Conservation (phyloP, 2,113 vertebrate species). For the Dascyllus trimaculatus region DNA sequence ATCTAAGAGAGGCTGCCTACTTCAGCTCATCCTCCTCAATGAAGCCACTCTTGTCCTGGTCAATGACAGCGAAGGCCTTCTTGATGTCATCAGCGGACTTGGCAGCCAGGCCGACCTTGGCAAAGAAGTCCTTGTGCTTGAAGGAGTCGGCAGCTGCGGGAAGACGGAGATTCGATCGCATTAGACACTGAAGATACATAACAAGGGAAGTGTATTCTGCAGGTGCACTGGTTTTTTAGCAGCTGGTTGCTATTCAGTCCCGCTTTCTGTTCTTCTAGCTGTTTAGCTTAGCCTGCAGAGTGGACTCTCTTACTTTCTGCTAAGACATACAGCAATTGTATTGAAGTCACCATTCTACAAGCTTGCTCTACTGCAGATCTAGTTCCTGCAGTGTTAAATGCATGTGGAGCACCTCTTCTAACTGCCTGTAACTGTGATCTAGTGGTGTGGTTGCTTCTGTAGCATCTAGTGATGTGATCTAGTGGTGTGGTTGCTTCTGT, state of each 20-base stretch:
- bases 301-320: neutral
- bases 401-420: too few relatives aligned
- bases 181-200: neutral
- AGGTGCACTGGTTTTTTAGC: neutral
- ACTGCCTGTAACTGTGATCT: too few relatives aligned
- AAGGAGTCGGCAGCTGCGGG: constrained; percentile 87
- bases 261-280: too few relatives aligned
- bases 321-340: neutral
- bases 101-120: constrained; percentile 83
- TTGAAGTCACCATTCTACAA: neutral
- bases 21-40: constrained; percentile 90
- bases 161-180: neutral
- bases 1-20: constrained; percentile 73
- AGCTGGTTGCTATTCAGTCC: neutral
- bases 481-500: too few relatives aligned
- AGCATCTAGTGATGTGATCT: too few relatives aligned
- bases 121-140: constrained; percentile 88
- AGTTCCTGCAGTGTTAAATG: neutral
- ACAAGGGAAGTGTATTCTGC: neutral
- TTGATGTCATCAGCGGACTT: constrained; percentile 85
- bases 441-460: too few relatives aligned
- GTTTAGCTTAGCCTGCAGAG: neutral
- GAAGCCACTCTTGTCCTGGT: constrained; percentile 90
- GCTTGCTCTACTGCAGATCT: neutral
- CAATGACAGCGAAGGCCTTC: constrained; percentile 87